Percentiles rank a stretch among this genome's conserved stretches.
Conservation (phyloP, 2,113 vertebrate species). For the Entomyzon cyanotis region DNA sequence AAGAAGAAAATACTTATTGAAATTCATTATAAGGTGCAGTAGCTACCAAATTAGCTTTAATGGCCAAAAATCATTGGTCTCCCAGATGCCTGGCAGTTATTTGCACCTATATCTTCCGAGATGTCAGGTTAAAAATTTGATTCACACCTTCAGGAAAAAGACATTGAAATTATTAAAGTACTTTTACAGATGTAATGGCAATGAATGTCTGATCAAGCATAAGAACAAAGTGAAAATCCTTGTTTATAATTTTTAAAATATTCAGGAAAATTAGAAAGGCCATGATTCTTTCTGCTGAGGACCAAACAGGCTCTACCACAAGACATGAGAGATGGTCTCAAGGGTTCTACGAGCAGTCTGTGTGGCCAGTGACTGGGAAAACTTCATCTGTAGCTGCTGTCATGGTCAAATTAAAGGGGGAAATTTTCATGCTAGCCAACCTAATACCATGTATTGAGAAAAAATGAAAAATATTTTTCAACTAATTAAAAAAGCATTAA, state of each 20-base stretch:
- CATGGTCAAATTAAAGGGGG: neutral
- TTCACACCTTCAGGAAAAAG: neutral
- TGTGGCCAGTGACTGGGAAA: neutral
- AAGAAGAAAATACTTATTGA: neutral
- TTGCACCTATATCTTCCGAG: neutral
- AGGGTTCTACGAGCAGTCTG: neutral
- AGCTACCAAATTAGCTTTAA: neutral
- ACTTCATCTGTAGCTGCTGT: neutral
- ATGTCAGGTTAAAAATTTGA: neutral
- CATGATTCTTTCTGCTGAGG: neutral
- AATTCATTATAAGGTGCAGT: neutral
- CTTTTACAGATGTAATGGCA: neutral
- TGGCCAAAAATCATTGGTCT: neutral
- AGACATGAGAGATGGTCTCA: fast-evolving
- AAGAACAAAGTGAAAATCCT: neutral
- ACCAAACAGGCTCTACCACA: fast-evolving
- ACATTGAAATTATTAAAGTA: neutral
- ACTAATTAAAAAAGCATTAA: neutral
- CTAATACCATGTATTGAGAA: neutral
- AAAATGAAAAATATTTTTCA: neutral
- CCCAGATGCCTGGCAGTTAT: neutral
- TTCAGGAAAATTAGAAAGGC: neutral
- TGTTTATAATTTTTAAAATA: neutral
- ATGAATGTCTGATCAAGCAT: neutral
- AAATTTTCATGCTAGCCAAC: neutral